Conservation (phyloP, 2,797 vertebrate species). For the Falco novaeseelandiae region DNA sequence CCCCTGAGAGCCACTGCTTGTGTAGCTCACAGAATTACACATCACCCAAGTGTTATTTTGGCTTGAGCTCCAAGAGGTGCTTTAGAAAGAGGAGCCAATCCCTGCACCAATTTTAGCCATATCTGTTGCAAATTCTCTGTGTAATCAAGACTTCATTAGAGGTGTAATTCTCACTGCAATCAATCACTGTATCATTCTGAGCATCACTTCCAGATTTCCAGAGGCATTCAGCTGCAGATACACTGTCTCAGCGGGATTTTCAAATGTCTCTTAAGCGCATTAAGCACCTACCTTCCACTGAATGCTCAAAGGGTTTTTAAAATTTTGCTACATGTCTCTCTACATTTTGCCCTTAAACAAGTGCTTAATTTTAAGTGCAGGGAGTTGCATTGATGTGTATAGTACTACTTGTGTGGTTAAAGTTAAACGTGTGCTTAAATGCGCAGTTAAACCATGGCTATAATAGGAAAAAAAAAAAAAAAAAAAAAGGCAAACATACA, state of each 20-base stretch:
- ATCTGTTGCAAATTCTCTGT: conserved; percentile 15
- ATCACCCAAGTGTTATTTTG: background rate
- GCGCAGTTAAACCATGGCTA: background rate
- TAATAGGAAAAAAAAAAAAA: background rate
- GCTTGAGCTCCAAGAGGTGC: background rate
- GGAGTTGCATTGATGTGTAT: conserved; percentile 47
- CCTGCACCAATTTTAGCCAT: background rate
- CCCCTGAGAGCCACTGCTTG: background rate
- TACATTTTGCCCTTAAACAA: conserved; percentile 66
- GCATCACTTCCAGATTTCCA: conserved; percentile 32
- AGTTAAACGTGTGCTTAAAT: conserved; percentile 50
- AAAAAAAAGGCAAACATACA: background rate
- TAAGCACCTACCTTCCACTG: conserved; percentile 55
- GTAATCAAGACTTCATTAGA: conserved; percentile 41
- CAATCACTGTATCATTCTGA: conserved; percentile 35
- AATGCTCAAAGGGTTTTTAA: conserved; percentile 63
- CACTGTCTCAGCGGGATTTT: conserved; percentile 48
- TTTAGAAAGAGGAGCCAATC: background rate
- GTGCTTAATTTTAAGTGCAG: conserved; percentile 68
- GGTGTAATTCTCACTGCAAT: conserved; percentile 40
- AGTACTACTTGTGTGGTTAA: conserved; percentile 29
- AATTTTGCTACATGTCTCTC: conserved; percentile 45
- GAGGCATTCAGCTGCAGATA: conserved; percentile 36
- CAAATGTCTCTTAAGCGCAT: conserved; percentile 49
- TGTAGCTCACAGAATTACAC: background rate